Evolutionary conservation across 2,113 vertebrate genomes (phyloP).

Genomic region (Seriola quinqueradiata): DNA sequence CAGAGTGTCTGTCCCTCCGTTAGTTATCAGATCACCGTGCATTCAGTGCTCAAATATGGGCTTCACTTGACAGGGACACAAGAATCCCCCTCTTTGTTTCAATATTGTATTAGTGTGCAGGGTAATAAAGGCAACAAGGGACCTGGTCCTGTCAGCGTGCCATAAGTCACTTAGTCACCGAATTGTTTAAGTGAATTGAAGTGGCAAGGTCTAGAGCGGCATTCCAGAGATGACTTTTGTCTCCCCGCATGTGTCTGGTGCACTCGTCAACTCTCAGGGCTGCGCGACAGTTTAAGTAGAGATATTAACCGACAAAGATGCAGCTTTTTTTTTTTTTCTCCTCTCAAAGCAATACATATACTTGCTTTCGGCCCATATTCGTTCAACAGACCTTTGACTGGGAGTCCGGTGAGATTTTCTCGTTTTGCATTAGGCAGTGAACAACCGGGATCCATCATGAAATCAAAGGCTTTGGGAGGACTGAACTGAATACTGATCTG

Average conservation of each 20-base stretch:
- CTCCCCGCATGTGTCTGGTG: slow-evolving; percentile 27
- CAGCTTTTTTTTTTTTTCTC: not conserved
- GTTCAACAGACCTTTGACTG: slow-evolving; percentile 70
- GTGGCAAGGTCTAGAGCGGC: slow-evolving; percentile 51
- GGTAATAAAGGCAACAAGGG: slow-evolving; percentile 42
- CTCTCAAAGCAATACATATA: slow-evolving; percentile 13
- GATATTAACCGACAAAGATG: slow-evolving; percentile 43
- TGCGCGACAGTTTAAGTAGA: slow-evolving; percentile 37
- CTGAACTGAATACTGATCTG: slow-evolving; percentile 81
- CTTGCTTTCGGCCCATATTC: slow-evolving; percentile 55
- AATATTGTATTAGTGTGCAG: slow-evolving; percentile 51
- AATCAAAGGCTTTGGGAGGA: slow-evolving; percentile 81
- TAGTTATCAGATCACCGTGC: slow-evolving; percentile 54
- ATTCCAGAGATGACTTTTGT: slow-evolving; percentile 69
- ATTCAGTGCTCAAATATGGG: slow-evolving; percentile 53
- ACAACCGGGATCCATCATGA: slow-evolving; percentile 80
- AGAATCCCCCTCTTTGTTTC: slow-evolving; percentile 68
- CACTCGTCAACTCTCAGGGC: slow-evolving; percentile 22
- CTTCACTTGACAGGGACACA: slow-evolving; percentile 52
- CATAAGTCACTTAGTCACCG: slow-evolving; percentile 73
- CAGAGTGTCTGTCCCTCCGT: slow-evolving; percentile 26
- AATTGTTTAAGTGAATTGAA: slow-evolving; percentile 75
- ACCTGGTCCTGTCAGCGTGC: slow-evolving; percentile 59
- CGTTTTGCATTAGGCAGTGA: slow-evolving; percentile 77
- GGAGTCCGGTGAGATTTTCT: slow-evolving; percentile 70